phyloP scores from a whole-genome alignment of 2,888 invertebrate genomes.

The Oxycera nigricornis region DNA sequence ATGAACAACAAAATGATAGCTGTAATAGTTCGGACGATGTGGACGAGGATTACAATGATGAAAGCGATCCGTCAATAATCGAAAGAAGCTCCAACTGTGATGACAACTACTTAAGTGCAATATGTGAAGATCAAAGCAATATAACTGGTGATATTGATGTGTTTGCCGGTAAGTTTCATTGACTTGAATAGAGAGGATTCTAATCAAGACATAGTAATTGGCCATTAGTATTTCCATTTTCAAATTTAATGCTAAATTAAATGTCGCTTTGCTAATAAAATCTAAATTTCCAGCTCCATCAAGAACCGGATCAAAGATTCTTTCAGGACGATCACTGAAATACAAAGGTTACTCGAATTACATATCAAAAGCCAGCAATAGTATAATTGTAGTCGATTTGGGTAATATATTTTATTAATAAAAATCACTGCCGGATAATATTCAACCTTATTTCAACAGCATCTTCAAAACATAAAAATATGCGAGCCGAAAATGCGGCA shows the following conservation, averaged over 20 bases:
- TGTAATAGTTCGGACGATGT: not conserved
- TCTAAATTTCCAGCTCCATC: conserved; percentile 39
- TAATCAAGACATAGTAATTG: too few species aligned
- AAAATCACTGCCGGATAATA: not conserved
- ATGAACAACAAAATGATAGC: not conserved
- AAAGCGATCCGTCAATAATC: not conserved
- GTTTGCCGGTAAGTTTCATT: conserved; percentile 42
- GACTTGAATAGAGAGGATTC: too few species aligned
- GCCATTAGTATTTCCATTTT: too few species aligned
- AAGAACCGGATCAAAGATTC: conserved; percentile 14
- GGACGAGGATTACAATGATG: not conserved
- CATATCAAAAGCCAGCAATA: conserved; percentile 10
- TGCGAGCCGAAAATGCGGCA: conserved; percentile 4
- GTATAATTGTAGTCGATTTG: conserved; percentile 40
- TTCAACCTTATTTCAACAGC: conserved; percentile 28
- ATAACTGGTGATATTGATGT: conserved; percentile 43
- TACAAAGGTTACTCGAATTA: conserved; percentile 1
- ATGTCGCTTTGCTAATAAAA: not conserved
- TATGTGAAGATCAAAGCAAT: conserved; percentile 41
- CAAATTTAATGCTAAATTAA: not conserved
- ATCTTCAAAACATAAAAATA: conserved; percentile 34
- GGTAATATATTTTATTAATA: conserved; percentile 30
- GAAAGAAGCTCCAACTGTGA: not conserved
- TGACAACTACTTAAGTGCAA: not conserved
- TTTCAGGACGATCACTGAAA: not conserved